These are phyloP conservation scores for Lasioglossum leucozonium DNA, from an alignment of 2,888 invertebrate species.

Conservation along the genomic window DNA sequence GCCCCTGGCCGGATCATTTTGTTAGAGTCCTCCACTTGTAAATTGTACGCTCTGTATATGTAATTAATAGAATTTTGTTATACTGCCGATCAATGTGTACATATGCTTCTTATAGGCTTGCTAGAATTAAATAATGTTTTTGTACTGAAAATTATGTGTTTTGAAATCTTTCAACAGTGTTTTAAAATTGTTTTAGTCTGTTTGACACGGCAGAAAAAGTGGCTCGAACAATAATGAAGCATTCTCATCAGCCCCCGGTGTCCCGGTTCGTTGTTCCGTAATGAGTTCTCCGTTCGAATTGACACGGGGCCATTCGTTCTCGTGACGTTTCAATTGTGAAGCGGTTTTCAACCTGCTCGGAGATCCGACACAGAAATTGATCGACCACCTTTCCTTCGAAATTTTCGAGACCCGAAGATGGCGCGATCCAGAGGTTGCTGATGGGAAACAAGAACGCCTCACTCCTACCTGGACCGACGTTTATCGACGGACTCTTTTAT, in stretches of 20 bases:
- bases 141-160: too few species aligned
- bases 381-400: constrained; percentile 70
- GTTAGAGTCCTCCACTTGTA: neutral
- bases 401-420: constrained; percentile 72
- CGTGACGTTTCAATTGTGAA: constrained; percentile 80
- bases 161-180: neutral
- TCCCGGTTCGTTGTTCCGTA: constrained; percentile 62
- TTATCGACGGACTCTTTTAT: constrained; percentile 80
- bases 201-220: neutral
- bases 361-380: constrained; percentile 80
- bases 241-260: constrained; percentile 9
- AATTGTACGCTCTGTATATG: neutral
- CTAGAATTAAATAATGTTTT: too few species aligned
- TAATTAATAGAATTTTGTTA: neutral
- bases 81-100: neutral
- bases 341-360: constrained; percentile 71
- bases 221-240: constrained; percentile 6
- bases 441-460: constrained; percentile 51
- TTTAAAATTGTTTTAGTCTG: neutral
- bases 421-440: constrained; percentile 34
- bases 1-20: neutral
- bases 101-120: too few species aligned
- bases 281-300: constrained; percentile 72
- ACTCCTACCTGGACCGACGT: constrained; percentile 61
- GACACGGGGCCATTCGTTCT: constrained; percentile 76